phyloP scores from a whole-genome alignment of 2,113 vertebrate species.

The Scalopus aquaticus region DNA sequence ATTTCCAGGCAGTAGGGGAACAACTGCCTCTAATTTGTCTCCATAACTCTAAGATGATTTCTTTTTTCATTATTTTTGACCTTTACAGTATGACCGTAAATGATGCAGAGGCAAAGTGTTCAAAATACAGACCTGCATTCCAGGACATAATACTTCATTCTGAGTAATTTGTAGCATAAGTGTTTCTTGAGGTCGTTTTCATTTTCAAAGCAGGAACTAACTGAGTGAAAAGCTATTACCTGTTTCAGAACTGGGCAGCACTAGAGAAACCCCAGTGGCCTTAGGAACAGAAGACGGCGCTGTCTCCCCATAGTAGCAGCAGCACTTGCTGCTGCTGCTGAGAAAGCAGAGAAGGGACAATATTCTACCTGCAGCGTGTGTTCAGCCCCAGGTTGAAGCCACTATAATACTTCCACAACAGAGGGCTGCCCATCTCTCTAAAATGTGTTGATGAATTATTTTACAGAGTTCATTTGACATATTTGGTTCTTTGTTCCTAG shows the following conservation, averaged over 20 bases:
- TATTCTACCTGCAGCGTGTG: slow-evolving; percentile 84
- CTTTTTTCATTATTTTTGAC: not conserved
- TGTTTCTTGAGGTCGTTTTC: not conserved
- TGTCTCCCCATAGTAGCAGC: slow-evolving; percentile 82
- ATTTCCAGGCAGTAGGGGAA: slow-evolving; percentile 54
- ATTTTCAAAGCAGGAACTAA: not conserved
- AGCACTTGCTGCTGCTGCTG: slow-evolving; percentile 40
- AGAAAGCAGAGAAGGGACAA: slow-evolving; percentile 75
- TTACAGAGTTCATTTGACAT: slow-evolving; percentile 86
- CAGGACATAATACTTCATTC: not conserved
- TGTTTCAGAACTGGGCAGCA: not conserved
- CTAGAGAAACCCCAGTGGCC: not conserved
- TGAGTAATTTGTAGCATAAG: not conserved
- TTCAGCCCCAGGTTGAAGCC: slow-evolving; percentile 79
- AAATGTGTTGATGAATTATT: slow-evolving; percentile 86
- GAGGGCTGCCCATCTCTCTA: slow-evolving; percentile 77
- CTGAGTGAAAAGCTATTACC: not conserved
- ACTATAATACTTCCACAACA: slow-evolving; percentile 75
- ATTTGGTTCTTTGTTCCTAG: slow-evolving; percentile 88
- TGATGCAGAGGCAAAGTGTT: not conserved
- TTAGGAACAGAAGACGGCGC: slow-evolving; percentile 89
- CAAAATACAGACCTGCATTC: not conserved
- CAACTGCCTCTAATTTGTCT: slow-evolving; percentile 27
- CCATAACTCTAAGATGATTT: not conserved
- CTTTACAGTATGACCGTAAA: not conserved